These are phyloP conservation scores for Drosophila pruinosa DNA, from an alignment of 1,140 invertebrate species.

Conservation along the genomic window DNA sequence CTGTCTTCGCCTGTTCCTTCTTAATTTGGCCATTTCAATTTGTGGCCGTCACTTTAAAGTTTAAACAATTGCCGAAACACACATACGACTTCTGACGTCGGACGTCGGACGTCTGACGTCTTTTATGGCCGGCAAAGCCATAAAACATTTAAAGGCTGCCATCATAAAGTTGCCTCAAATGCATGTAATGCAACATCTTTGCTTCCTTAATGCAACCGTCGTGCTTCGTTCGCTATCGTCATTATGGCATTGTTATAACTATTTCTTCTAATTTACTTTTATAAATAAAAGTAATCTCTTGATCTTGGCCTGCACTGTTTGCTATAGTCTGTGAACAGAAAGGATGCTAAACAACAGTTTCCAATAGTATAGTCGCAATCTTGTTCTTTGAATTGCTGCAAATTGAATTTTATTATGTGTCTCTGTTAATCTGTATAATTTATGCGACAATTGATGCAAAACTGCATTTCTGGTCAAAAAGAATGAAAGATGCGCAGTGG, in stretches of 20 bases:
- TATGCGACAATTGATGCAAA: constrained; percentile 76
- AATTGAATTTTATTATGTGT: constrained; percentile 52
- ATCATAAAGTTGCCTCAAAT: not conserved
- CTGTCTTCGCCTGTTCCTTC: no score
- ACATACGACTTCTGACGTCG: no score
- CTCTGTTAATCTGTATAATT: constrained; percentile 72
- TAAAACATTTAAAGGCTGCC: not conserved
- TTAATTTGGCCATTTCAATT: not conserved
- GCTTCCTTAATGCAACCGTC: no score
- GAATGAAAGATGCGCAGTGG: constrained; percentile 32
- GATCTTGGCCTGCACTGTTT: no score
- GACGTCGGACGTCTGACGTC: not conserved
- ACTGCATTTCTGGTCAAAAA: constrained; percentile 63
- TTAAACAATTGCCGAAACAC: not conserved
- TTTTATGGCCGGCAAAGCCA: not conserved
- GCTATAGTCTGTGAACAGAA: no score
- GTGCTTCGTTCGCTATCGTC: no score
- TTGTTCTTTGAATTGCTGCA: constrained; percentile 18
- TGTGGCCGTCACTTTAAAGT: not conserved
- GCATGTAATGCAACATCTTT: not conserved
- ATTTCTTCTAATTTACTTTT: no score
- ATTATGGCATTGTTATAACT: no score
- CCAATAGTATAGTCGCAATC: not conserved
- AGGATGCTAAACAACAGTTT: no score
- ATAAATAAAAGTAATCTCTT: no score